Evolutionary conservation across 2,797 vertebrate species (phyloP), one percentile per base, ranked within the genome.

Genomic region (Kryptopterus vitreolus): DNA sequence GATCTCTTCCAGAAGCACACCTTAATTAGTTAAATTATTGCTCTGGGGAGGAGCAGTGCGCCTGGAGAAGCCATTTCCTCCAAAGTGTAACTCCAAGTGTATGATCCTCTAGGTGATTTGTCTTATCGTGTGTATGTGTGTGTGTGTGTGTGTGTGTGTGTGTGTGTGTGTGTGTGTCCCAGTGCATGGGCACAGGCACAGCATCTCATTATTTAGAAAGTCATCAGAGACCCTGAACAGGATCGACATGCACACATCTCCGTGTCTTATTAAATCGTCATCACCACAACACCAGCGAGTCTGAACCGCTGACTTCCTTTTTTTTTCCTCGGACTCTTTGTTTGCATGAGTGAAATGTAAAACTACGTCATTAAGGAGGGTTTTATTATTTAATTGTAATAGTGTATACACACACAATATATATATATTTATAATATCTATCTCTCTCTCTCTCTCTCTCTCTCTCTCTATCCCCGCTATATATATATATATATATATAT

Each of bases 11-110:
- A 88, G 90, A 91, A 93, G 90, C 91, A 91, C 92, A 92, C 92
- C 90, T 91, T 93, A 92, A 92, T 94, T 93, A 92, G 92, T 89
- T 91, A 92, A 94, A 93, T 92, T 92, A 91, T 91, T 88, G 91
- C 90, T 90, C 90, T 85, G 87, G 63, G 55, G 80, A n/a, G 22
- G 83, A 62, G 80, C 70, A 43, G 70, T 63, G 26, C 59, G 63
- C 62, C 63, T 81, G 65, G 62, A 76, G 66, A 80, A 69, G 70
- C 74, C 73, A 71, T 77, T 77, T 77, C 68, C 58, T 77, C 46
- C 59, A 26, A 70, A 43, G 52, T 70, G 65, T 59, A 77, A 55
- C 63, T 81, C 38, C 22, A 70, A 18, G 29, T 57, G 71, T 73
- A 38, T 38, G 71, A 58, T 57, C 53, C 70, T 71, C 24, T 50